Base-by-base conservation (phyloP, 1,140 invertebrate species). In the Scaptomyza hsui region DNA sequence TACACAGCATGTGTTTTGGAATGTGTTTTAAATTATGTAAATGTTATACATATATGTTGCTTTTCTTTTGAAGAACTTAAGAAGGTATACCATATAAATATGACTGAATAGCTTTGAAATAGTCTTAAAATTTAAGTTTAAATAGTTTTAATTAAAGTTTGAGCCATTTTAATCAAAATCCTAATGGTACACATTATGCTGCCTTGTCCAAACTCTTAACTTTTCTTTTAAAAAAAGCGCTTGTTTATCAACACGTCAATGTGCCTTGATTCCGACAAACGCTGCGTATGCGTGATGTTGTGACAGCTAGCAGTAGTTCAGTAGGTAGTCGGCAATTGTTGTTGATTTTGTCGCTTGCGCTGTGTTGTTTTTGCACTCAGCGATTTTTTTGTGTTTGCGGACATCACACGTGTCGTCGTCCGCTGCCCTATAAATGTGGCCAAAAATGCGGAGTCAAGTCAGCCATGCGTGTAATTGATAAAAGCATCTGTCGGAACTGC, bases 401-500 rank as follows among this genome's bases (percentile, higher is more conserved):
- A 19, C 49, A 55, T n/a, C 60, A 51, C 32, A 70, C 63, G 71
- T 78, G 76, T 56, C 68, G 5, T 19, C 12, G 24, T 4, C 1
- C 19, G 42, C 42, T 39, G 51, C 52, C n/a, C n/a, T n/a, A n/a
- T n/a, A n/a, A n/a, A n/a, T 44, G 21, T 44, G 10, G 0, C 35
- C 9, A 12, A 29, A 6, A 21, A 9, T n/a, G 57, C 21, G 12
- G 10, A 10, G n/a, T 9, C 29, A n/a, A 16, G 24, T 24, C 57
- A 73, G 41, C 26, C 71, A 61, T 71, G 65, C 64, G 65, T 79
- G 76, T 79, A 75, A 79, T 79, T 79, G 77, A 79, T 79, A 75
- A 79, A 79, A 47, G 64, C 47, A 79, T 71, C 63, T 70, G 44
- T 53, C 39, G 49, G 10, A 51, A 26, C 10, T 29, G 49, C 19